Base-by-base conservation (phyloP, 2,888 invertebrate genomes). In the Geophilus truncorum region DNA sequence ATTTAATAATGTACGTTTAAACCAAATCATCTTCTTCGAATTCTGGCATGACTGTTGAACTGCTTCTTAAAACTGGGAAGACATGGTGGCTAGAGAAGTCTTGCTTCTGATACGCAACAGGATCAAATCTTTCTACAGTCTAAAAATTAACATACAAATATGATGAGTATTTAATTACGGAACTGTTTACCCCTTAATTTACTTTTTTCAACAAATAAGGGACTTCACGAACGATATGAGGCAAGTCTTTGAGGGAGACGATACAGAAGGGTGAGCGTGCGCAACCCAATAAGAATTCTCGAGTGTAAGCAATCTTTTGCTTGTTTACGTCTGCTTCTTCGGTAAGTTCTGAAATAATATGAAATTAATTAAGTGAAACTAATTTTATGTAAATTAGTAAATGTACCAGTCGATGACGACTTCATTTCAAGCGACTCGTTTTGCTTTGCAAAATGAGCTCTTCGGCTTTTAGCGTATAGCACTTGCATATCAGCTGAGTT, bases 201-300 rank as follows among this genome's bases (percentile, higher is more conserved):
- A 90, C 90, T 88, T 89, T 89, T 83, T 89, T 88, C 81, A 90
- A 86, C 82, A 90, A 87, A 83, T 85, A 86, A 18, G 90, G 90
- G 85, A 88, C 88, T 82, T 89, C 89, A 83, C 86, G 87, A 78
- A 88, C 87, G 84, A 90, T 90, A 80, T 88, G 87, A 79, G 88
- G 87, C 90, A 90, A 90, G 84, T 90, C 89, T 76, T 85, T 85
- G 34, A 90, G 90, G 78, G 88, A 87, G 76, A 86, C 85, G 82
- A 89, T 87, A 83, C 90, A 89, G 79, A 89, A 87, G 32, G 90
- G 90, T 79, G 90, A 90, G 86, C 88, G 88, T 80, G 90, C 89
- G 85, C 90, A 88, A 79, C 88, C 87, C 82, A 90, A 88, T 83
- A 90, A 85, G 12, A 82, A 83, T 30, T 85, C 84, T 21, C 84